Base-by-base conservation (phyloP, 2,888 invertebrate species). In the Thereva unica region DNA sequence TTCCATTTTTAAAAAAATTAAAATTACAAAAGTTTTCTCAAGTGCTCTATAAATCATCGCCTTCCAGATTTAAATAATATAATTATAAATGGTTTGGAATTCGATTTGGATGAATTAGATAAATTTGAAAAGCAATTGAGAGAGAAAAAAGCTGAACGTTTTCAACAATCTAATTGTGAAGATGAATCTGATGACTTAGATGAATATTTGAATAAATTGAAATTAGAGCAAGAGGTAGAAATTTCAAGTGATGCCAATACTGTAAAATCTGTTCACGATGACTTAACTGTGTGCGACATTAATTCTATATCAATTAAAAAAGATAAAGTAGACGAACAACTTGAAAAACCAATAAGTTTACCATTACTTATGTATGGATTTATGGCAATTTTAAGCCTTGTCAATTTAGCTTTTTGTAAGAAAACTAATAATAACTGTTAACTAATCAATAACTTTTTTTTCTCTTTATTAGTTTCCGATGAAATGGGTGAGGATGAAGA, bases 401-500 rank as follows among this genome's bases (percentile, higher is more conserved):
- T 79, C 67, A 80, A 75, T 76, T 76, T 76, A 71, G 70, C 74
- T 71, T 74, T 74, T 78, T 77, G 78, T 80, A 79, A 80, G 79
- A 61, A 4, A 37, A 38, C 63, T 38, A 47, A 52, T 50, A 53
- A n/a, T 56, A n/a, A 40, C 70, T 68, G 67, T 67, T 71, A 73
- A 73, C 73, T 73, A 75, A 75, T 72, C 72, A 69, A 70, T 74
- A 73, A 70, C 72, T 72, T 73, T 68, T 72, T 61, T 75, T 72
- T 78, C 79, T 50, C 74, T 7, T 64, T 53, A 70, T 9, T 68
- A 72, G 71, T 66, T 68, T 71, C 73, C 8, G 74, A 72, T 37
- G 76, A 74, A 10, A 76, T 74, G 40, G 76, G 73, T 1, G 78
- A 76, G 4, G 77, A 74, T 38, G 88, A 87, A 4, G 85, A 84